Base-by-base conservation (phyloP, 1,140 invertebrate species). In the Zaprionus nigranus region DNA sequence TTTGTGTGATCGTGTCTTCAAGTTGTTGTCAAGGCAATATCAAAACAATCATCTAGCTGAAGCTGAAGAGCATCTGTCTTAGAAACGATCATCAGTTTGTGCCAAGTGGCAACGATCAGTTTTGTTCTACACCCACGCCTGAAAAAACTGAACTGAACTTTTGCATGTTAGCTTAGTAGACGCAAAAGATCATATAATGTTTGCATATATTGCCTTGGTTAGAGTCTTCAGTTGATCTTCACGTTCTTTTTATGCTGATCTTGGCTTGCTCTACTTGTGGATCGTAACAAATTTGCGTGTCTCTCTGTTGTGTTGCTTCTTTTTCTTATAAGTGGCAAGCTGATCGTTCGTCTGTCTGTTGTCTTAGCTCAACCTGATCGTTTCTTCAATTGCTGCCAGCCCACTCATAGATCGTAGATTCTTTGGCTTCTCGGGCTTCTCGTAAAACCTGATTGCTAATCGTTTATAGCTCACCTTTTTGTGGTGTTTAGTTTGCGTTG, bases 391-490 rank as follows among this genome's bases (percentile, higher is more conserved):
- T 58, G 20, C 28, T 58, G 15, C 20, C 60, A 58, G 20, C 58
- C 65, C 65, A 62, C 60, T 40, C 43, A n/a, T 24, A 43, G 40
- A 60, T 61, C 17, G 56, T 26, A 56, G 40, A 58, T 46, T 20
- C 54, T 65, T 58, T 15, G n/a, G 51, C 51, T 53, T 60, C 65
- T 49, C 20, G 26, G 22, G 51, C 51, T 53, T 60, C 65, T 49
- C 24, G 26, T 15, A 51, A 75, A 88, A 87, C 84, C 85, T 67
- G 84, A 78, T 87, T 79, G 83, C 73, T 84, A 83, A 72, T 84
- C 87, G 83, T 70, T 77, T 83, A 83, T 78, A 80, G 79, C 66
- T 83, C 76, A 72, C 79, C 83, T 68, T 64, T 78, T 64, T 78
- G 54, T 53, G 68, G 60, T 79, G 83, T 73, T 82, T 82, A 66